These are phyloP conservation scores for Ecdyonurus torrentis DNA, from an alignment of 2,888 invertebrate genomes.

Conservation along the genomic window DNA sequence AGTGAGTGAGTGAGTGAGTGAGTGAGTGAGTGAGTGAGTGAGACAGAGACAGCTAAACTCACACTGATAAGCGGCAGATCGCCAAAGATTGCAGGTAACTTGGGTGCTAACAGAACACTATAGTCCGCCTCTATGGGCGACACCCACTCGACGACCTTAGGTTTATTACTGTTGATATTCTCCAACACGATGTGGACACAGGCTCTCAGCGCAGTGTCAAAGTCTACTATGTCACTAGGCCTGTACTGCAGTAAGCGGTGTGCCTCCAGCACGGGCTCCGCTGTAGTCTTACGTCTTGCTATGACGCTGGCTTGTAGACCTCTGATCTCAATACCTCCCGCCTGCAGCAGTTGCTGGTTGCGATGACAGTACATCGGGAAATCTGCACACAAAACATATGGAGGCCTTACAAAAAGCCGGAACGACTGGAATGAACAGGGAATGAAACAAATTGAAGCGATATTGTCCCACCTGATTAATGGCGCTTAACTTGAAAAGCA, in stretches of 20 bases:
- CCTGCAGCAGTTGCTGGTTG: constrained; percentile 33
- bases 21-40: constrained; percentile 45
- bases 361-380: constrained; percentile 32
- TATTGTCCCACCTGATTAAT: too few relatives aligned
- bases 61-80: constrained; percentile 32
- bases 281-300: constrained; percentile 44
- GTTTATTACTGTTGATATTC: constrained; percentile 43
- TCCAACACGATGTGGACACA: constrained; percentile 56
- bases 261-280: constrained; percentile 60
- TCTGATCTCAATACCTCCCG: constrained; percentile 60
- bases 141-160: constrained; percentile 38
- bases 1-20: too few relatives aligned
- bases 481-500: too few relatives aligned
- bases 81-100: constrained; percentile 26
- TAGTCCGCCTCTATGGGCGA: constrained; percentile 27
- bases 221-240: constrained; percentile 9
- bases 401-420: too few relatives aligned
- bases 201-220: constrained; percentile 37
- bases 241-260: constrained; percentile 52
- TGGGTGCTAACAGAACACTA: constrained; percentile 17
- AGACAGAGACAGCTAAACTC: constrained; percentile 6
- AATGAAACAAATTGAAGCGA: not conserved
- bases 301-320: constrained; percentile 64
- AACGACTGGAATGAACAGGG: not conserved
- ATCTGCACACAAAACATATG: too few relatives aligned